phyloP scores from a whole-genome alignment of 2,113 vertebrate species.

The Lathamus discolor region DNA sequence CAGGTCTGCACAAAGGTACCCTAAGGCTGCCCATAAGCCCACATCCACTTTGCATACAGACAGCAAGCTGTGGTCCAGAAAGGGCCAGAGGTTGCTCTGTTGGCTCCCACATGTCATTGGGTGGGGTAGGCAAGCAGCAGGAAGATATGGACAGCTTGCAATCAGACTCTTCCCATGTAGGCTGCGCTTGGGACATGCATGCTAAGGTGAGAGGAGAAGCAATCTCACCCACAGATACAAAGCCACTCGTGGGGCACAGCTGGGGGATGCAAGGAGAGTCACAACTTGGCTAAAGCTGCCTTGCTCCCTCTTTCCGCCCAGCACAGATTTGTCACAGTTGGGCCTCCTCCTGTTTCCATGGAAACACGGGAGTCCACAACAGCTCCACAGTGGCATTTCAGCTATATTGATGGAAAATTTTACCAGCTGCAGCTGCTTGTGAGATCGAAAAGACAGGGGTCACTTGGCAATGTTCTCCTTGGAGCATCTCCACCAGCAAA shows the following conservation, averaged over 20 bases:
- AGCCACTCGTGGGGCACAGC: neutral
- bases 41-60: fast-evolving
- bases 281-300: neutral
- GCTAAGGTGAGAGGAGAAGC: neutral
- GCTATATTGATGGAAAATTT: slow-evolving; percentile 45
- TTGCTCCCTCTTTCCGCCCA: slow-evolving; percentile 36
- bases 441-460: neutral
- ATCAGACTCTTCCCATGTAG: neutral
- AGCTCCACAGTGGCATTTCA: slow-evolving; percentile 25
- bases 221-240: neutral
- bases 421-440: slow-evolving; percentile 14
- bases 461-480: neutral
- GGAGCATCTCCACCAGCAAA: neutral
- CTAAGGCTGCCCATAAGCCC: neutral
- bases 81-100: neutral
- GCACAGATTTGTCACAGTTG: slow-evolving; percentile 59
- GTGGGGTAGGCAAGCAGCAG: neutral
- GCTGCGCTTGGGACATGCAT: neutral
- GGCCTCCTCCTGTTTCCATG: slow-evolving; percentile 67
- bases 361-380: slow-evolving; percentile 63
- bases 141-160: neutral
- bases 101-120: fast-evolving
- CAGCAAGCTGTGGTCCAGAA: neutral
- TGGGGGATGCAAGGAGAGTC: neutral
- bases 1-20: neutral